Evolutionary conservation across 2,888 invertebrate genomes (phyloP).

Genomic region (Cyclophora albipunctata): DNA sequence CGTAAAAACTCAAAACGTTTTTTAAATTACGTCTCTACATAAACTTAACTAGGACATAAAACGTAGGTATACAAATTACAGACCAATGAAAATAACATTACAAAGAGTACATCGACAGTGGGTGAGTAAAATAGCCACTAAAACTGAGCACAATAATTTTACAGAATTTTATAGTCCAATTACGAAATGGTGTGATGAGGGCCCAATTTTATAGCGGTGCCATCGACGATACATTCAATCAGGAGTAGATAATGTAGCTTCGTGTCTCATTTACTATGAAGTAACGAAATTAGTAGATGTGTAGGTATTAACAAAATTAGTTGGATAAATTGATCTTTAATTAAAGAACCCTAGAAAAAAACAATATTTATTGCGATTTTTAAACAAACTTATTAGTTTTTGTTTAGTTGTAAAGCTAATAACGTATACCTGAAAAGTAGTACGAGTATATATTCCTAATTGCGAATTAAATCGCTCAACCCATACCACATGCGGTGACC

Average conservation of each 20-base stretch:
- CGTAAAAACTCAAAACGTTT: slow-evolving; percentile 8
- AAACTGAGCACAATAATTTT: slow-evolving; percentile 38
- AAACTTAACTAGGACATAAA: slow-evolving; percentile 22
- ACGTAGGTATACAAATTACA: slow-evolving; percentile 21
- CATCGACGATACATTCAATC: slow-evolving; percentile 31
- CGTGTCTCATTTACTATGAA: no score
- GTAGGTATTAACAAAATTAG: not conserved
- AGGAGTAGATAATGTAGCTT: slow-evolving; percentile 14
- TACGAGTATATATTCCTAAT: no score
- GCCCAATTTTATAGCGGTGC: slow-evolving; percentile 35
- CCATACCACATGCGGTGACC: no score
- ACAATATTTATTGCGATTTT: no score
- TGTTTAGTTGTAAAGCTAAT: no score
- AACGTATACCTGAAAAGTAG: no score
- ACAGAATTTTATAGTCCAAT: slow-evolving; percentile 46
- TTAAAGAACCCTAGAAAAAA: no score
- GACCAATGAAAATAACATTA: slow-evolving; percentile 22
- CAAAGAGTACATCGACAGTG: slow-evolving; percentile 27
- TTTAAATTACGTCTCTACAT: slow-evolving; percentile 8
- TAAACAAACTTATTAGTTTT: no score
- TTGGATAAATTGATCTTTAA: no score
- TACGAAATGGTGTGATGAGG: slow-evolving; percentile 47
- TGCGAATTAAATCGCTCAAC: no score
- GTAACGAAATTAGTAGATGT: not conserved
- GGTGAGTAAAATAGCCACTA: slow-evolving; percentile 36